phyloP scores from a whole-genome alignment of 2,797 vertebrate genomes.

The Ctenopoma kingsleyae region DNA sequence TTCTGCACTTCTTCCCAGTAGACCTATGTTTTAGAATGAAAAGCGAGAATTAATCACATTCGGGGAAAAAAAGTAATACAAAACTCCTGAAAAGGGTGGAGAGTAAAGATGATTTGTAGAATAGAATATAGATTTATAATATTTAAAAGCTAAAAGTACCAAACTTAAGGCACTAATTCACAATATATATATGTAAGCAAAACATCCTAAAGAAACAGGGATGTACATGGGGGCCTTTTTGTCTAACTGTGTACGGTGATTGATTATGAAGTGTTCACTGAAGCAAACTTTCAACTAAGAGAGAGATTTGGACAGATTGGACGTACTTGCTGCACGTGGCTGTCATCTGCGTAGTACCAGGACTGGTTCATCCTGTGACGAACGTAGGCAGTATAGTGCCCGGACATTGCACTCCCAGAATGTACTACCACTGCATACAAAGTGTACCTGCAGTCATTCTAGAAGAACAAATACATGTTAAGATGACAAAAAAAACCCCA shows the following conservation, averaged over 20 bases:
- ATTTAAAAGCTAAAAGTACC: not conserved
- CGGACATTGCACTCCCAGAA: constrained; percentile 44
- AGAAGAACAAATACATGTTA: constrained; percentile 17
- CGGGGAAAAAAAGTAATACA: not conserved
- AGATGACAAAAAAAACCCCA: not conserved
- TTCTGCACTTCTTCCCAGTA: constrained; percentile 64
- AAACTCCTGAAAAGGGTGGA: not conserved
- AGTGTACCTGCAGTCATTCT: constrained; percentile 69
- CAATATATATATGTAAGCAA: not conserved
- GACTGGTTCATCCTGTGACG: not conserved
- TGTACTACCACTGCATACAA: constrained; percentile 83
- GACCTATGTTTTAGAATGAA: constrained; percentile 46
- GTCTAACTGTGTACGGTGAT: too few relatives aligned
- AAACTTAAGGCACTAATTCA: not conserved
- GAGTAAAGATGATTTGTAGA: not conserved
- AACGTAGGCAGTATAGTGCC: constrained; percentile 83
- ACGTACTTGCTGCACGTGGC: constrained; percentile 44
- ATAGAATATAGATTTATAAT: too few relatives aligned
- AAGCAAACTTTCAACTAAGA: not conserved
- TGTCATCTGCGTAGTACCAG: constrained; percentile 81
- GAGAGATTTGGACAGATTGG: not conserved
- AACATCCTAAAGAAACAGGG: not conserved
- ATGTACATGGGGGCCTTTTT: too few relatives aligned
- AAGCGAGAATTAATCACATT: constrained; percentile 13
- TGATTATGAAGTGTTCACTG: not conserved